These are phyloP conservation scores for Amblyopsis rosae DNA, from an alignment of 2,113 vertebrate species.

Conservation along the genomic window DNA sequence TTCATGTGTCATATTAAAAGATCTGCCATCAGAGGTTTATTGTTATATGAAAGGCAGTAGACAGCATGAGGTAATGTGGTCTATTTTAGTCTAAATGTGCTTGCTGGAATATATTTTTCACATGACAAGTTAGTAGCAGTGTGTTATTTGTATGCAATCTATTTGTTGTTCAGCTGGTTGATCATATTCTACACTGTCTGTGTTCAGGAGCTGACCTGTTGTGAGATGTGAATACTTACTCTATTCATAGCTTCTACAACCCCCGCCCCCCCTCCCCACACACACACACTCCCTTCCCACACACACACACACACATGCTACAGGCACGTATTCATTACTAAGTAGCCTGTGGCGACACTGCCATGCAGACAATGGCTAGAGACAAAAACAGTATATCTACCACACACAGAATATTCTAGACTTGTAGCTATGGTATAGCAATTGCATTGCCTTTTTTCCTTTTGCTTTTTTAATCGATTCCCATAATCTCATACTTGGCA, in stretches of 20 bases:
- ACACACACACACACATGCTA: conserved; percentile 51
- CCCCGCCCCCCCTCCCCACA: conserved; percentile 17
- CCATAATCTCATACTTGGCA: conserved; percentile 61
- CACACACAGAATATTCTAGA: conserved; percentile 60
- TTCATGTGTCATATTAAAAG: conserved; percentile 64
- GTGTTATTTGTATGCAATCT: conserved; percentile 68
- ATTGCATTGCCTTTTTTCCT: conserved; percentile 23
- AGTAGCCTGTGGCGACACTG: conserved; percentile 75
- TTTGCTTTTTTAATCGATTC: conserved; percentile 61
- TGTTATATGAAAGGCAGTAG: conserved; percentile 59
- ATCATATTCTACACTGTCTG: conserved; percentile 60
- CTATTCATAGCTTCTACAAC: conserved; percentile 65
- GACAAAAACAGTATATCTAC: conserved; percentile 61
- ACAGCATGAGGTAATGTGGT: conserved; percentile 51
- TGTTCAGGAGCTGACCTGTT: conserved; percentile 72
- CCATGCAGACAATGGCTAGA: conserved; percentile 70
- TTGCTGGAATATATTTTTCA: conserved; percentile 56
- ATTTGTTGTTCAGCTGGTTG: conserved; percentile 67
- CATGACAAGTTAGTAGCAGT: conserved; percentile 61
- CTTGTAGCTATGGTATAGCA: conserved; percentile 59
- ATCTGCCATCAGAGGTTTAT: conserved; percentile 55
- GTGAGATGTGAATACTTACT: conserved; percentile 75
- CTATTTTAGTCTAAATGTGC: conserved; percentile 68
- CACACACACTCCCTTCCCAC: neutral
- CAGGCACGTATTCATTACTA: conserved; percentile 75